Evolutionary conservation across 64 coral and sea anemone genomes (phyloP).

Genomic region (Stylophora pistillata): DNA sequence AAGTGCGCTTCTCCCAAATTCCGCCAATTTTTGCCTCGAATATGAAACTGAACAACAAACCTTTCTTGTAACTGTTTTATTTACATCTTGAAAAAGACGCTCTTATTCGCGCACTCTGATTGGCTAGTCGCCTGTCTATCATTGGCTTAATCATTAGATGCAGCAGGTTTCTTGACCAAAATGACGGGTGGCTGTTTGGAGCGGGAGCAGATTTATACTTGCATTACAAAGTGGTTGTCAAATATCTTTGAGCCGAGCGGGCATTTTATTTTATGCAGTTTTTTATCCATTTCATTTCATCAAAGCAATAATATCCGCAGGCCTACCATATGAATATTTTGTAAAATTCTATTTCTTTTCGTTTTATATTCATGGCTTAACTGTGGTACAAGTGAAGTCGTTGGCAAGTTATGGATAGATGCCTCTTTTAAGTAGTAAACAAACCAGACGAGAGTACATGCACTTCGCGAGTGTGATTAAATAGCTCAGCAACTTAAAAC

Average conservation of each 20-base stretch:
- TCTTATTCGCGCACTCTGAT: not conserved
- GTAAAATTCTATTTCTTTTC: too few species aligned
- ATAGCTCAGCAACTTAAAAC: too few species aligned
- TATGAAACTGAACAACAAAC: conserved; percentile 26
- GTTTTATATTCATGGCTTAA: too few species aligned
- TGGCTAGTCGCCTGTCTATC: conserved; percentile 10
- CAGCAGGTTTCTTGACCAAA: conserved; percentile 56
- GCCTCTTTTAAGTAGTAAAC: too few species aligned
- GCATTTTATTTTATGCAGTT: not conserved
- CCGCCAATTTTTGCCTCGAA: conserved; percentile 28
- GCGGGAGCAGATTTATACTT: not conserved
- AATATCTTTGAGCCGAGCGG: not conserved
- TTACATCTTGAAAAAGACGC: conserved; percentile 36
- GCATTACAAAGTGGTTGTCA: not conserved
- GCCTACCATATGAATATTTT: too few species aligned
- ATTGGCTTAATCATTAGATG: conserved; percentile 23
- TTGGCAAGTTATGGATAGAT: too few species aligned
- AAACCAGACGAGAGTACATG: too few species aligned
- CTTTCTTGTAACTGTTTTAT: conserved; percentile 22
- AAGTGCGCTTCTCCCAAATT: not conserved
- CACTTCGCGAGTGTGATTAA: too few species aligned
- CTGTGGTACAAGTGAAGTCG: too few species aligned
- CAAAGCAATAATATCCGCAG: too few species aligned
- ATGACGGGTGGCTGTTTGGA: conserved; percentile 87
- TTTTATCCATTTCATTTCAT: not conserved